These are phyloP conservation scores for Listrodromus nycthemerus DNA, from an alignment of 2,888 invertebrate genomes.

Conservation along the genomic window DNA sequence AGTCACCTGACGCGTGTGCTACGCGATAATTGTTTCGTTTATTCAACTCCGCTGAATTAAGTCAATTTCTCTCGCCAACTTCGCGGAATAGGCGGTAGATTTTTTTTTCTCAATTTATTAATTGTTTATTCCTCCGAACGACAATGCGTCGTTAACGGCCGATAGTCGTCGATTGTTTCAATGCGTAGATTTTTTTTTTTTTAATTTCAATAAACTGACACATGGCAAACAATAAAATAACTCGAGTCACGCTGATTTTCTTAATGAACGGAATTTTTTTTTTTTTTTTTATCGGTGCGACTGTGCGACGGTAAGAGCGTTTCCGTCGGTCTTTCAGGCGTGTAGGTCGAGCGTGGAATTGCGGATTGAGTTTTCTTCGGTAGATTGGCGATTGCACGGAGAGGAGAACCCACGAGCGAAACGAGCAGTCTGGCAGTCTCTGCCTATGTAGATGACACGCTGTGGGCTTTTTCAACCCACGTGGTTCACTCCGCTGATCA, in stretches of 20 bases:
- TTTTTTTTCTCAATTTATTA: not conserved
- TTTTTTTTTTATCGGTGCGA: constrained; percentile 44
- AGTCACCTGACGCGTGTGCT: constrained; percentile 34
- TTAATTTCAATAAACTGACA: not conserved
- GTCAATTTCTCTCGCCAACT: constrained; percentile 9
- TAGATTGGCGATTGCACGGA: constrained; percentile 57
- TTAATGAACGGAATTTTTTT: constrained; percentile 48
- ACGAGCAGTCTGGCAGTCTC: constrained; percentile 58
- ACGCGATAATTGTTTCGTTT: constrained; percentile 36
- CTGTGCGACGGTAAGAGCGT: constrained; percentile 35
- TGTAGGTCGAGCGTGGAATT: constrained; percentile 62
- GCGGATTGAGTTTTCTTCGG: constrained; percentile 63
- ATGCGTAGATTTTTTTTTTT: not conserved
- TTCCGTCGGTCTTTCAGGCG: constrained; percentile 54
- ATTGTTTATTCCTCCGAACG: not conserved
- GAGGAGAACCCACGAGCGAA: constrained; percentile 61
- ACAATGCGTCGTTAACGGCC: constrained; percentile 6
- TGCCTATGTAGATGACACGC: constrained; percentile 69
- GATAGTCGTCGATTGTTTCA: constrained; percentile 8
- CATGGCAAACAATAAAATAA: constrained; percentile 41
- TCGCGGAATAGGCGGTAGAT: not conserved
- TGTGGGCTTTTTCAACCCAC: constrained; percentile 75
- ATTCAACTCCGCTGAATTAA: constrained; percentile 24
- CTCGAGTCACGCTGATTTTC: constrained; percentile 58
- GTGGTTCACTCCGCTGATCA: constrained; percentile 54